A percentile compares a stretch with the other conserved stretches of the same genome.
Conservation (phyloP, 2,797 vertebrate species). For the Florisuga fusca region DNA sequence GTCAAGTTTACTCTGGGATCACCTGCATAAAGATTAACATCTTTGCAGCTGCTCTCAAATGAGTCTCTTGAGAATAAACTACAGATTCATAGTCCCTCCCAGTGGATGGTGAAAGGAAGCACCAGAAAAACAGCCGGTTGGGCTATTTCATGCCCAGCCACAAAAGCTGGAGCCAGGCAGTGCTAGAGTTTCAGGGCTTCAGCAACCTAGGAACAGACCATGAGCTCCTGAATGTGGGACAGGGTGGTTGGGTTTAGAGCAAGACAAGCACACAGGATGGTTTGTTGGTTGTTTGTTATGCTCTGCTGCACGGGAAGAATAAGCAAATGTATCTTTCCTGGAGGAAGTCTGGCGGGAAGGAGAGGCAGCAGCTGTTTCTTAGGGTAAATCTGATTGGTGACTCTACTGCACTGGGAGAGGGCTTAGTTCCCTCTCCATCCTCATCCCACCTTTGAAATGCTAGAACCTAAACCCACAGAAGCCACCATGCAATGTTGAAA, state of each 20-base stretch:
- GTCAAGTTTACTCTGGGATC: conserved; percentile 54
- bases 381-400: background rate
- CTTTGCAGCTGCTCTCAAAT: conserved; percentile 68
- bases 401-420: fast-evolving
- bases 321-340: conserved; percentile 22
- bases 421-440: background rate
- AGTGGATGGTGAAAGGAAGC: conserved; percentile 53
- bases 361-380: background rate
- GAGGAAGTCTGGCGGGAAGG: background rate
- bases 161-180: background rate
- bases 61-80: conserved; percentile 19
- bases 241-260: background rate
- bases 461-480: background rate
- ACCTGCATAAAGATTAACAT: conserved; percentile 65
- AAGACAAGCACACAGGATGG: background rate
- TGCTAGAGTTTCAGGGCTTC: fast-evolving
- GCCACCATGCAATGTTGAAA: background rate
- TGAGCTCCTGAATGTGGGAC: background rate
- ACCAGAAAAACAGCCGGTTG: background rate
- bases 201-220: fast-evolving
- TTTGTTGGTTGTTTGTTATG: background rate
- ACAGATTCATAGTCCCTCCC: conserved; percentile 60
- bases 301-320: background rate
- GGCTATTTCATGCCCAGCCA: background rate
- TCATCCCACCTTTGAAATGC: background rate